phyloP scores from a whole-genome alignment of 2,888 invertebrate species.

The Caenorhabditis panamensis region DNA sequence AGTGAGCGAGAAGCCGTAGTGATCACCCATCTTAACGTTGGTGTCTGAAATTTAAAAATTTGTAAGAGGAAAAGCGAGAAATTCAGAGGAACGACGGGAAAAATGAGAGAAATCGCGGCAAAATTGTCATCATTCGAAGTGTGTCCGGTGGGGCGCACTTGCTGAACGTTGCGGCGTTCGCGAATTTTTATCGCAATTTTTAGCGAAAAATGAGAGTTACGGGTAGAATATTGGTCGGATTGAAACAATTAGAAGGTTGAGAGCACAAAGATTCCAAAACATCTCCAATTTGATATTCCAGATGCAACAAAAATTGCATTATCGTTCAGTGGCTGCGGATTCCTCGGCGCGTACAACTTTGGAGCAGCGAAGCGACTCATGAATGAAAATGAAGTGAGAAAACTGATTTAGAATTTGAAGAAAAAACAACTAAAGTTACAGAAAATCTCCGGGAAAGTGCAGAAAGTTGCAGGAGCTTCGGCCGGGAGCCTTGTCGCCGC shows the following conservation, averaged over 20 bases:
- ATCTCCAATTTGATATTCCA: conserved; percentile 19
- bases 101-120: conserved; percentile 19
- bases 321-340: conserved; percentile 78
- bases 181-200: too few species aligned
- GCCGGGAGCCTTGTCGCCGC: conserved; percentile 78
- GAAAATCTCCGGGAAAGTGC: conserved; percentile 66
- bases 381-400: conserved; percentile 70
- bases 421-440: conserved; percentile 9
- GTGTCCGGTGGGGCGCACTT: conserved; percentile 56
- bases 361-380: conserved; percentile 77
- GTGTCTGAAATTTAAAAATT: conserved; percentile 19
- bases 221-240: neutral
- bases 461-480: conserved; percentile 74
- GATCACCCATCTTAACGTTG: conserved; percentile 76
- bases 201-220: conserved; percentile 34
- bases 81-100: conserved; percentile 1
- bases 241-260: conserved; percentile 30
- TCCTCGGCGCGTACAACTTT: conserved; percentile 79
- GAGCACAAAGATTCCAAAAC: neutral
- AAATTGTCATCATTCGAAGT: conserved; percentile 58
- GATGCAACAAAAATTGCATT: conserved; percentile 63
- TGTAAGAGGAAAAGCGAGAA: neutral
- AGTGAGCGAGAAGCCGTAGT: conserved; percentile 80
- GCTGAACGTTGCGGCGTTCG: too few species aligned
- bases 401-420: neutral